Conservation (phyloP, 2,888 invertebrate genomes). For the Esperia sulphurella region DNA sequence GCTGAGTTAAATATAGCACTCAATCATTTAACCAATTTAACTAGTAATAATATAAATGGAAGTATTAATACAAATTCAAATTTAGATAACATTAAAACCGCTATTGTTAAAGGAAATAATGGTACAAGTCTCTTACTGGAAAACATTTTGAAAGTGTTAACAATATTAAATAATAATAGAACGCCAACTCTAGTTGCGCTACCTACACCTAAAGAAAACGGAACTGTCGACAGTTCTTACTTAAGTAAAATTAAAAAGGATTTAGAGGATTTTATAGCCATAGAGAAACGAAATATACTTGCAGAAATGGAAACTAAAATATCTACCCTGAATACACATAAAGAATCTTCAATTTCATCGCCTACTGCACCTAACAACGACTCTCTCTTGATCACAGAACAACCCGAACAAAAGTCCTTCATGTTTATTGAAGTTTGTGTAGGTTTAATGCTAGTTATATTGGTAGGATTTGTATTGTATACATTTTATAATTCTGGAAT, state of each 20-base stretch:
- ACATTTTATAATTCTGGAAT: slow-evolving; percentile 23
- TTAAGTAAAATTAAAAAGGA: slow-evolving; percentile 25
- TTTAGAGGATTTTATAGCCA: slow-evolving; percentile 21
- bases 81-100: neutral
- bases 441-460: slow-evolving; percentile 19
- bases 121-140: slow-evolving; percentile 22
- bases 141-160: slow-evolving; percentile 20
- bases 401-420: slow-evolving; percentile 11
- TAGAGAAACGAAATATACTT: slow-evolving; percentile 24
- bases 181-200: slow-evolving; percentile 3
- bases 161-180: slow-evolving; percentile 4
- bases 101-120: slow-evolving; percentile 7
- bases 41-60: neutral
- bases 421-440: slow-evolving; percentile 31
- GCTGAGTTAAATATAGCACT: slow-evolving; percentile 2
- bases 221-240: slow-evolving; percentile 15
- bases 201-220: slow-evolving; percentile 17
- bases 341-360: slow-evolving; percentile 4
- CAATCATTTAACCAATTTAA: neutral
- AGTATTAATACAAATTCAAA: neutral
- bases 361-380: neutral
- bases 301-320: slow-evolving; percentile 24
- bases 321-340: slow-evolving; percentile 10
- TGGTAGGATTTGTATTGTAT: slow-evolving; percentile 19
- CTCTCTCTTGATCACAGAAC: slow-evolving; percentile 1